Percentiles rank a stretch among this genome's conserved stretches.
Conservation (phyloP, 2,888 invertebrate genomes). For the Pyrgus malvae region DNA sequence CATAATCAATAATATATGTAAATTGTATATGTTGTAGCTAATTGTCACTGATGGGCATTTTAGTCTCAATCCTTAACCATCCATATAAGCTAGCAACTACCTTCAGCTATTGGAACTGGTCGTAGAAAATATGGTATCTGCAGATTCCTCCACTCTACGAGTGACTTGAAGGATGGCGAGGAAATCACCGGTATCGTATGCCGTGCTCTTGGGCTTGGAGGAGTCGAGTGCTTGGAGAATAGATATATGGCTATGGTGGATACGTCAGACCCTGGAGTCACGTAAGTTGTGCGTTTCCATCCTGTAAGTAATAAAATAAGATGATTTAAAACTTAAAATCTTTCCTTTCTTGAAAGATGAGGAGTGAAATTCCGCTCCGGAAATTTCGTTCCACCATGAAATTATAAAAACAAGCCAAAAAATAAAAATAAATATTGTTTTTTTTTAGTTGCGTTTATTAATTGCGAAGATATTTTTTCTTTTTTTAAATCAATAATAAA, state of each 20-base stretch:
- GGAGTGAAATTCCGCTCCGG: no score
- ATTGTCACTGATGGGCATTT: no score
- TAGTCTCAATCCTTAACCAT: no score
- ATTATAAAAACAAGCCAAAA: no score
- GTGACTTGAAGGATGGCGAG: conserved; percentile 29
- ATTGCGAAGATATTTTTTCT: no score
- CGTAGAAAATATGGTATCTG: conserved; percentile 12
- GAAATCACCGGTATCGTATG: conserved; percentile 30
- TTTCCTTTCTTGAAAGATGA: no score
- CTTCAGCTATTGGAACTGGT: not conserved
- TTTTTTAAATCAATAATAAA: no score
- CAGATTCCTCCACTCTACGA: conserved; percentile 27
- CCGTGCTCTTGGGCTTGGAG: not conserved
- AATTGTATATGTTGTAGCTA: no score
- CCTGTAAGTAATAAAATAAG: not conserved
- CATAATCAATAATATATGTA: no score
- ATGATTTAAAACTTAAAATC: not conserved
- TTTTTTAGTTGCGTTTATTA: no score
- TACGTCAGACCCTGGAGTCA: not conserved
- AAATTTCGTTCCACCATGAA: not conserved
- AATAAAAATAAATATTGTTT: no score
- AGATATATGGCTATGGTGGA: conserved; percentile 5
- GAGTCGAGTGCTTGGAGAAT: not conserved
- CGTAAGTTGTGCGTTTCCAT: conserved; percentile 3
- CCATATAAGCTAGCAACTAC: no score